Conservation (phyloP, 2,113 vertebrate genomes). For the Pangasianodon gigas region DNA sequence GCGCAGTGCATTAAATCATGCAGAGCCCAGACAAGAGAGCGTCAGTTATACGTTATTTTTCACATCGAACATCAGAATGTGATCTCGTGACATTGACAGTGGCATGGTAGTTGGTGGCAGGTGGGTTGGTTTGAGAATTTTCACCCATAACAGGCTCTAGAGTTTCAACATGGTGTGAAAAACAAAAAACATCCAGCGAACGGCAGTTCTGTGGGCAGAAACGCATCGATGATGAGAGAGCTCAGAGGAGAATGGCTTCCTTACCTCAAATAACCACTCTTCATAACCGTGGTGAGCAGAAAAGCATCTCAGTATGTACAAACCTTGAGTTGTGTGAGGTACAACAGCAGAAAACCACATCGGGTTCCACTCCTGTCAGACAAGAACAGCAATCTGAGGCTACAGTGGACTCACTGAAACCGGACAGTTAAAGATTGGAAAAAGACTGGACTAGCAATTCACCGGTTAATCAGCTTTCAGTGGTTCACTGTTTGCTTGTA, state of each 20-base stretch:
- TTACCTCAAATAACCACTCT: neutral
- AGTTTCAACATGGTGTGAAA: neutral
- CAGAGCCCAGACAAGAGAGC: neutral
- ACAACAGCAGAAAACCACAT: neutral
- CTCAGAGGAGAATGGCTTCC: no score
- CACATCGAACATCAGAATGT: neutral
- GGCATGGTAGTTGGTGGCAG: neutral
- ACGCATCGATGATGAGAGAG: no score
- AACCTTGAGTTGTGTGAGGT: no score
- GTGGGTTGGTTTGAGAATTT: neutral
- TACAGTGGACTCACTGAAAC: neutral
- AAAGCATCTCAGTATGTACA: neutral
- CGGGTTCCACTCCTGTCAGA: neutral
- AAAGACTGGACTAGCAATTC: no score
- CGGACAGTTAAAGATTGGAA: no score
- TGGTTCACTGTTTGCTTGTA: no score
- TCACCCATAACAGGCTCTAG: neutral
- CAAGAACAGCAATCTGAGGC: neutral
- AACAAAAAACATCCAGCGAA: neutral
- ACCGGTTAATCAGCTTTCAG: neutral
- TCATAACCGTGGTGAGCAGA: neutral
- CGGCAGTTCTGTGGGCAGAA: neutral
- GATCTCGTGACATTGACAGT: neutral
- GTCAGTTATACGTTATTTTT: neutral
- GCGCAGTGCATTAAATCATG: neutral